These are phyloP conservation scores for Drosophila parthenogenetica DNA, from an alignment of 2,888 invertebrate species.

Conservation along the genomic window DNA sequence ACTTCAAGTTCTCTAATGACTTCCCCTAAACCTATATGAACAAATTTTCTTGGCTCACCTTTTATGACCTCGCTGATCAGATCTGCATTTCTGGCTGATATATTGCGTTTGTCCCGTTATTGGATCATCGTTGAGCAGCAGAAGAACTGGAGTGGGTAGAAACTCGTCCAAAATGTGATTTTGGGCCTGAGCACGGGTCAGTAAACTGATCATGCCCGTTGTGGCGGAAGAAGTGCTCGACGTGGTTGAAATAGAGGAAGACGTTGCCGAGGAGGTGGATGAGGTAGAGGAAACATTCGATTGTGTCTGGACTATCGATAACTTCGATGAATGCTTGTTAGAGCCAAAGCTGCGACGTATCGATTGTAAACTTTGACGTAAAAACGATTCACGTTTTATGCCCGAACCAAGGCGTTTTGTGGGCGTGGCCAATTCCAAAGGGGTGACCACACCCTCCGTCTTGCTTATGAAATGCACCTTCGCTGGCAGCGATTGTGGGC, in stretches of 20 bases:
- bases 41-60: slow-evolving; percentile 37
- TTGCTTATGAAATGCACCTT: slow-evolving; percentile 51
- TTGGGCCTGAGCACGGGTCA: slow-evolving; percentile 52
- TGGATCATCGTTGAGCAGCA: slow-evolving; percentile 52
- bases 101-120: slow-evolving; percentile 7
- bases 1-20: no score
- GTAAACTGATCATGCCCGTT: slow-evolving; percentile 45
- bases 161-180: slow-evolving; percentile 57
- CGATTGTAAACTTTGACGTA: slow-evolving; percentile 81
- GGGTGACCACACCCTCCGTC: neutral
- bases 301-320: slow-evolving; percentile 15
- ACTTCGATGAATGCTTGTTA: slow-evolving; percentile 59
- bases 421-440: neutral
- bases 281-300: slow-evolving; percentile 54
- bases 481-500: slow-evolving; percentile 69
- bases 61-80: neutral
- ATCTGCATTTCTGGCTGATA: slow-evolving; percentile 13
- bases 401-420: slow-evolving; percentile 33
- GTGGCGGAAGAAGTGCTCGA: slow-evolving; percentile 49
- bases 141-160: slow-evolving; percentile 54
- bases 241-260: slow-evolving; percentile 16
- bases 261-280: slow-evolving; percentile 31
- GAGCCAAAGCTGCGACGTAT: slow-evolving; percentile 80
- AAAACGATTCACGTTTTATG: slow-evolving; percentile 80
- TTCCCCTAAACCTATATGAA: no score